A percentile compares a stretch with the other conserved stretches of the same genome.
Conservation (phyloP, 92 coral and sea anemone species). For the Paramuricea clavata region DNA sequence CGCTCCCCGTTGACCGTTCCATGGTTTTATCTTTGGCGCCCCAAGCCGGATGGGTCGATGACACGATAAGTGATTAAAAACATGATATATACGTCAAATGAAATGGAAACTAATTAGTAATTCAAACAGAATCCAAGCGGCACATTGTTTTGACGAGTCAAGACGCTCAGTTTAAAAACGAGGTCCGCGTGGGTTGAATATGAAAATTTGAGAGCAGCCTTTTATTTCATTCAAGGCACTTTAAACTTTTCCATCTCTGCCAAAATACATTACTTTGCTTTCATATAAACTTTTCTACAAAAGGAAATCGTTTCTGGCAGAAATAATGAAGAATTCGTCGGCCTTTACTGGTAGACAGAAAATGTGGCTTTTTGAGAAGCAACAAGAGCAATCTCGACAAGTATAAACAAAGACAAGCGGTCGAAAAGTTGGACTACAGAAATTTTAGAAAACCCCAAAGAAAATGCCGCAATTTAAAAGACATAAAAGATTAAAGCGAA, state of each 20-base stretch:
- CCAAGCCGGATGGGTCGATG: slow-evolving; percentile 42
- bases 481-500: slow-evolving; percentile 42
- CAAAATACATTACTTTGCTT: neutral
- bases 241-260: neutral
- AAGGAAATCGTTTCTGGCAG: neutral
- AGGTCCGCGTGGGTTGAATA: slow-evolving; percentile 17
- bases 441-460: neutral
- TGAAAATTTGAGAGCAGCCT: neutral
- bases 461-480: slow-evolving; percentile 44
- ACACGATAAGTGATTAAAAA: slow-evolving; percentile 36
- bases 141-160: slow-evolving; percentile 35
- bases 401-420: neutral
- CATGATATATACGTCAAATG: slow-evolving; percentile 14
- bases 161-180: neutral
- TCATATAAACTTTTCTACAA: neutral
- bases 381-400: neutral
- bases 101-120: slow-evolving; percentile 37
- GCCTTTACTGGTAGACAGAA: neutral
- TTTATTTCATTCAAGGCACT: neutral
- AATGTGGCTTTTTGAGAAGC: neutral
- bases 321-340: neutral
- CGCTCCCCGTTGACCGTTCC: neutral
- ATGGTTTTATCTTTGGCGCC: slow-evolving; percentile 34
- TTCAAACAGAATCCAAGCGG: slow-evolving; percentile 36
- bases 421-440: neutral